Percentiles rank a stretch among this genome's conserved stretches.
phyloP scores from a whole-genome alignment of 2,888 invertebrate genomes.

The Drosophila fulvimacula region DNA sequence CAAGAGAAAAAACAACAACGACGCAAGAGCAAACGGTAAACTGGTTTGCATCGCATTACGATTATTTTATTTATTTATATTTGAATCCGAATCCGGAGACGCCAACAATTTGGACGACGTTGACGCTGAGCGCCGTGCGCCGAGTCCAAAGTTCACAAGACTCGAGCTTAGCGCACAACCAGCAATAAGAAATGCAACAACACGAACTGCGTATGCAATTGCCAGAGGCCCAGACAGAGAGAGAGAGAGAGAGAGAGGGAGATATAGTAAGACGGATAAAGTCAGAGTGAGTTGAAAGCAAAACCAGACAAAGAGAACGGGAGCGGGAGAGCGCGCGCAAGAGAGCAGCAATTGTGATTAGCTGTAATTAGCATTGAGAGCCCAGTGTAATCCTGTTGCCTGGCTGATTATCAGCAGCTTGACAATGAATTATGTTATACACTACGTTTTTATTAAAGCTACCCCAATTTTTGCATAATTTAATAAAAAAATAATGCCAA shows the following conservation, averaged over 20 bases:
- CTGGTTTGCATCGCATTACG: constrained; percentile 57
- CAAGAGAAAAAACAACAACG: constrained; percentile 17
- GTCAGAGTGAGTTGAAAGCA: not conserved
- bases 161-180: constrained; percentile 31
- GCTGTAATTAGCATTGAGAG: constrained; percentile 7
- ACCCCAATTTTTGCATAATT: constrained; percentile 8
- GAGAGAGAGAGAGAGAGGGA: not conserved
- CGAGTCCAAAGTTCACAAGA: constrained; percentile 54
- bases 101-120: constrained; percentile 25
- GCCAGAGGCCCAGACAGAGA: not conserved
- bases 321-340: not conserved
- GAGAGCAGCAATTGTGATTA: not conserved
- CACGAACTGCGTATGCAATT: constrained; percentile 41
- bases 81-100: constrained; percentile 19
- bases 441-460: not conserved
- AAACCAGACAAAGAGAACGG: not conserved
- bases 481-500: constrained; percentile 15
- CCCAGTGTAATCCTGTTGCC: not conserved
- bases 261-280: not conserved
- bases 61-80: constrained; percentile 43
- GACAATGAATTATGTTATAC: not conserved
- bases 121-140: constrained; percentile 24
- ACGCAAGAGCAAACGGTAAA: constrained; percentile 41
- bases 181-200: constrained; percentile 47
- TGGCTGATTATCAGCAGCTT: not conserved